phyloP scores from a whole-genome alignment of 2,888 invertebrate species.

The Acleris emargana region DNA sequence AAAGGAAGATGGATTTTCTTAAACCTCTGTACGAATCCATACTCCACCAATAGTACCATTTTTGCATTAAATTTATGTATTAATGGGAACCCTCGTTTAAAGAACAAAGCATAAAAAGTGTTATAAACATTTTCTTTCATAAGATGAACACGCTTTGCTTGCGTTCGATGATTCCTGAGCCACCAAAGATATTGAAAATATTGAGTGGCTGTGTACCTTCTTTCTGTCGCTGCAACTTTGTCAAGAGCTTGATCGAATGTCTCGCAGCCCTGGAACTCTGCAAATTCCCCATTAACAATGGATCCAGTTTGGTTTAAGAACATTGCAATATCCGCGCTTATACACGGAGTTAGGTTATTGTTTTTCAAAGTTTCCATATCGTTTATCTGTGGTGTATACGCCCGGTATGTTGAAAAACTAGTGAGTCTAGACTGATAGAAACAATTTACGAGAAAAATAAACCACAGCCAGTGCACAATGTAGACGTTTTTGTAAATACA shows the following conservation, averaged over 20 bases:
- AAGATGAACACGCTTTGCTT: neutral
- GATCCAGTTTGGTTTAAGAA: constrained; percentile 14
- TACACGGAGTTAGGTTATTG: constrained; percentile 32
- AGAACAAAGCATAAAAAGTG: constrained; percentile 17
- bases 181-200: constrained; percentile 32
- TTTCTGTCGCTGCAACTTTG: constrained; percentile 12
- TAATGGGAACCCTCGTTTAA: constrained; percentile 31
- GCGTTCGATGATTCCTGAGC: constrained; percentile 2
- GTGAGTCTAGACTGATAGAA: constrained; percentile 34
- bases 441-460: constrained; percentile 24
- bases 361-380: constrained; percentile 12
- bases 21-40: constrained; percentile 10
- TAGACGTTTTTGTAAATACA: constrained; percentile 22
- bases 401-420: constrained; percentile 29
- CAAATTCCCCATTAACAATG: constrained; percentile 19
- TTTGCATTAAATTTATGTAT: neutral
- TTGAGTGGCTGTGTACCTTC: constrained; percentile 29
- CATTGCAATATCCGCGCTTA: constrained; percentile 14
- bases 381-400: constrained; percentile 17
- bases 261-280: constrained; percentile 22
- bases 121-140: constrained; percentile 20
- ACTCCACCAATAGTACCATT: constrained; percentile 15
- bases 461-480: constrained; percentile 36
- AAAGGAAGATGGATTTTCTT: constrained; percentile 19
- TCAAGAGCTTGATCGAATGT: constrained; percentile 19